Evolutionary conservation across 2,113 vertebrate species (phyloP).

Genomic region (Sebastes fasciatus): DNA sequence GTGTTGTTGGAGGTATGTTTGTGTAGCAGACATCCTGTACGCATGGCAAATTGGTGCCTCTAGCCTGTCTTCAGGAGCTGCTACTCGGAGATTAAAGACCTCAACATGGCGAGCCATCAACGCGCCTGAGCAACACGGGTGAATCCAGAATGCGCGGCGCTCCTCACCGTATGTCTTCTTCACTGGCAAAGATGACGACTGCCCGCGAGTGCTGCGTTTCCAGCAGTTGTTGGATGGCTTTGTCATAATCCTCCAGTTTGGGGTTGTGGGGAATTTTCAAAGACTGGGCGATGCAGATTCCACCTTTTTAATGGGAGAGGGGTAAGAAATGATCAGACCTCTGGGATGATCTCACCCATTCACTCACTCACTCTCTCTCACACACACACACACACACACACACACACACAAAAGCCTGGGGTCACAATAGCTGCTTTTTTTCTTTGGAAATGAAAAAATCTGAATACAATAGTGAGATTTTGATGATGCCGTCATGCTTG

Average conservation of each 20-base stretch:
- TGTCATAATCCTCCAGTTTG: conserved; percentile 92
- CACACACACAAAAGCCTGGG: conserved; percentile 41
- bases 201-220: conserved; percentile 91
- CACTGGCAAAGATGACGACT: conserved; percentile 92
- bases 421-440: conserved; percentile 38
- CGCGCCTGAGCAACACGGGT: conserved; percentile 28
- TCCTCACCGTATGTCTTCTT: conserved; percentile 93
- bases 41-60: conserved; percentile 63
- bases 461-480: conserved; percentile 44
- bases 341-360: conserved; percentile 52
- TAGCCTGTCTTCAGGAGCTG: conserved; percentile 64
- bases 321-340: conserved; percentile 65
- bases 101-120: conserved; percentile 53
- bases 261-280: conserved; percentile 94
- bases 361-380: conserved; percentile 16
- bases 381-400: conserved; percentile 14
- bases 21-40: conserved; percentile 39
- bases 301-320: conserved; percentile 82
- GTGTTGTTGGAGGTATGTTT: conserved; percentile 73
- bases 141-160: conserved; percentile 27
- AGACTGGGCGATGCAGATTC: conserved; percentile 95
- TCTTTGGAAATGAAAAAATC: conserved; percentile 41
- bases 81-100: conserved; percentile 70
- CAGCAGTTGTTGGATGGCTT: conserved; percentile 91
- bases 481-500: conserved; percentile 46